Base-by-base conservation (phyloP, 2,888 invertebrate genomes). In the Apamea anceps region DNA sequence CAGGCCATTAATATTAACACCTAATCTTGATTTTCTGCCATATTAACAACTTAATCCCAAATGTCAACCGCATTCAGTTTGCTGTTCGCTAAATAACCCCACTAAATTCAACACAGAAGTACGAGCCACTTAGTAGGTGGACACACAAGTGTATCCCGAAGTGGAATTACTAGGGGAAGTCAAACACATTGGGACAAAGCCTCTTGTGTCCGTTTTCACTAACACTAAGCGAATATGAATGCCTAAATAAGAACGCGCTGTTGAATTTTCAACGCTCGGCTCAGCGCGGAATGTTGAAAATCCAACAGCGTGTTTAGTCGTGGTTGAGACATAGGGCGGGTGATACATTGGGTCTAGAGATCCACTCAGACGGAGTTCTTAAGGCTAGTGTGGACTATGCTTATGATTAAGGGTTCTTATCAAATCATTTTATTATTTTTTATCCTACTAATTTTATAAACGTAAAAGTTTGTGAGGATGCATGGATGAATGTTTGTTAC, bases 81-180 rank as follows among this genome's bases (percentile, higher is more conserved):
- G 13, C n/a, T 8, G n/a, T 37, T 74, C 15, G 0, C 63, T 65
- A 65, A 77, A 78, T 70, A 70, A 28, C 32, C 42, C 71, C 18
- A 62, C 51, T 37, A 28, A 62, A 79, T 77, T 75, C 54, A 62
- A 45, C 48, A 57, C 13, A n/a, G 18, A 21, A 25, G 12, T n/a
- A 12, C 7, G 6, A 79, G 68, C 67, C 75, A 79, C 87, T 88
- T 66, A 71, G 72, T 45, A 45, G 45, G 70, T 48, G 42, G 63
- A 62, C 51, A 81, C 70, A 87, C 87, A 81, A 82, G 73, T 57
- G 60, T 42, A 62, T 15, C 77, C 73, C 48, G 77, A 87, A 87
- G 79, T 74, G 81, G 87, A 48, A 85, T 89, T 84, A 89, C 77
- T 70, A 68, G 76, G 28, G 66, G 77, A 85, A 89, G 67, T 81